Evolutionary conservation across 2,888 invertebrate species (phyloP).

Genomic region (Napeogenes sylphis): DNA sequence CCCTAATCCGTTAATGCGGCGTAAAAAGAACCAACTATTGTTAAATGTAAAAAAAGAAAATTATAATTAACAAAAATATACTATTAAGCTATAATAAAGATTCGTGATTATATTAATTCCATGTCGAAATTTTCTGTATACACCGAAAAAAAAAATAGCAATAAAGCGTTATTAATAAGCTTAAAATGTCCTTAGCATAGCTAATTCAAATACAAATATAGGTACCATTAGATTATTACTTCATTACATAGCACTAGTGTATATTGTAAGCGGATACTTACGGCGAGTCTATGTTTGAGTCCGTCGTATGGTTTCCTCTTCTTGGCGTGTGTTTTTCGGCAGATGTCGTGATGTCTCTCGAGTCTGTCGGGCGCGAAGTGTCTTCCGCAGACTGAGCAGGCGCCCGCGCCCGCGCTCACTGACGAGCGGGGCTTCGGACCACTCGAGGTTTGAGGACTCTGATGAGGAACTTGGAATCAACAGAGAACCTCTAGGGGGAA

Average conservation of each 20-base stretch:
- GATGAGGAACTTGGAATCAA: neutral
- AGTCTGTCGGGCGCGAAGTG: slow-evolving; percentile 89
- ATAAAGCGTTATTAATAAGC: no score
- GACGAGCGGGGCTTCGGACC: slow-evolving; percentile 26
- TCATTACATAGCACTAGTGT: no score
- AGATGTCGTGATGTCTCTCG: slow-evolving; percentile 89
- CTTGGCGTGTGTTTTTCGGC: slow-evolving; percentile 85
- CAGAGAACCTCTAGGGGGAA: neutral
- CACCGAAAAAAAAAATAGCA: no score
- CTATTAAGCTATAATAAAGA: no score
- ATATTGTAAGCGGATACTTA: slow-evolving; percentile 39
- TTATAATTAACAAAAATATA: no score
- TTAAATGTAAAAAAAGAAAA: neutral
- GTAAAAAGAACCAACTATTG: neutral
- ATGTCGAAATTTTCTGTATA: no score
- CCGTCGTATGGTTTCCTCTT: slow-evolving; percentile 95
- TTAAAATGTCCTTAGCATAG: no score
- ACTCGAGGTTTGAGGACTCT: slow-evolving; percentile 30
- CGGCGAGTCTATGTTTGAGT: slow-evolving; percentile 88
- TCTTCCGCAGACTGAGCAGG: slow-evolving; percentile 87
- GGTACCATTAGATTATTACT: no score
- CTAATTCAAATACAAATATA: no score
- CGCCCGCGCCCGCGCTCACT: slow-evolving; percentile 35
- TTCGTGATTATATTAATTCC: no score
- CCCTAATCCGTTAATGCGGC: slow-evolving; percentile 46